Evolutionary conservation across 2,797 vertebrate species (phyloP), one percentile per base, ranked within the genome.

Genomic region (Molossus alvarezi): DNA sequence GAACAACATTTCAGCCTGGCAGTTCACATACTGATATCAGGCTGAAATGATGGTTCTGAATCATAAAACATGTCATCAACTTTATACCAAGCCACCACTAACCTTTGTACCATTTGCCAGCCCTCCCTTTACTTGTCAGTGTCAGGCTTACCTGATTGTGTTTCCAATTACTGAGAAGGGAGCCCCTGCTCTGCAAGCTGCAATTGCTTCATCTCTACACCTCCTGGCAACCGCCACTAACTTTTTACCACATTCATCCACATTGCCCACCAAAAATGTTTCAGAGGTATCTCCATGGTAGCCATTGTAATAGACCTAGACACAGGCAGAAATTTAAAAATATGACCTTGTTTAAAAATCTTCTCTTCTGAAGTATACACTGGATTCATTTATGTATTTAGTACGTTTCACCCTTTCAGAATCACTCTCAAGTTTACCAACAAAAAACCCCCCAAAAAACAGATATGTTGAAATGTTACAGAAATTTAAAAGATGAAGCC

Each of bases 221-320:
- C 98, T 98, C 97, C 98, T 99, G 95, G 99, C 99, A 60, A 99
- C 99, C 97, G 99, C 99, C 92, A 99, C 99, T 98, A 99, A 98
- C 98, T 98, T 99, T 98, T 97, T 98, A 92, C 99, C 99, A 94
- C 95, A 97, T 97, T 99, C 98, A 97, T 99, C 99, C 97, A 99
- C 99, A 95, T 98, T 98, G 95, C 99, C 99, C 97, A 99, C 98
- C 98, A 99, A 97, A 98, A 99, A 99, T 15, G 99, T 99, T 98
- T 99, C 99, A 45, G 99, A 99, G 75, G 99, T 99, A 98, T 99
- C 99, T 90, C 99, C 99, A 72, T 99, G 99, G 99, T 99, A 99
- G 99, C 99, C 99, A 62, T 99, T 99, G 97, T 99, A 98, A 98
- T 99, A 99, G 82, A 99, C 99, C 99, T 99, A 97, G 97, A 98